Conservation (phyloP, 92 coral and sea anemone genomes). For the Zoanthus gigantus region DNA sequence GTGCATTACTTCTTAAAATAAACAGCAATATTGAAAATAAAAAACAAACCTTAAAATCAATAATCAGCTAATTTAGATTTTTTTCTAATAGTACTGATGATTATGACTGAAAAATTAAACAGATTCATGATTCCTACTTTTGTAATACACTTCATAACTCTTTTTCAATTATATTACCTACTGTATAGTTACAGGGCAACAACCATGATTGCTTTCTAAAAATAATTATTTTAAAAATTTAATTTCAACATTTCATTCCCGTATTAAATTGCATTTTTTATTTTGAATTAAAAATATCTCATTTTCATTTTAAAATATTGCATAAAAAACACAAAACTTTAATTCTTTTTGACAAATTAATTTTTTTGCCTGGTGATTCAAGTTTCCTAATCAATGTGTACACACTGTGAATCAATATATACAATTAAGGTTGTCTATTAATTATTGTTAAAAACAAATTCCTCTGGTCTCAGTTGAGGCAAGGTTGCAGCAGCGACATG, state of each 20-base stretch:
- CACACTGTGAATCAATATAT: not conserved
- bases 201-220: constrained; percentile 21
- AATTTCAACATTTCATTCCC: not conserved
- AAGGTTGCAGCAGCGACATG: constrained; percentile 47
- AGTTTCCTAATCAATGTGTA: constrained; percentile 27
- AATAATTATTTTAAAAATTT: not conserved
- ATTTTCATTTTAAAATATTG: not conserved
- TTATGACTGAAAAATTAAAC: too few relatives aligned
- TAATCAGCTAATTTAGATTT: not conserved
- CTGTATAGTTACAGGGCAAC: not conserved
- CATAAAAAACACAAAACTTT: not conserved
- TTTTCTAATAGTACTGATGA: not conserved
- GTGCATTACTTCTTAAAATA: not conserved
- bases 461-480: constrained; percentile 45
- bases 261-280: not conserved
- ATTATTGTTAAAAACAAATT: not conserved
- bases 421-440: not conserved
- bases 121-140: too few relatives aligned
- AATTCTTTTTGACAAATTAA: not conserved
- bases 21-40: not conserved
- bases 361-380: constrained; percentile 1
- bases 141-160: constrained; percentile 10
- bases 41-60: not conserved
- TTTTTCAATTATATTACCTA: not conserved
- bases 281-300: not conserved